Base-by-base conservation (phyloP, 2,113 vertebrate species). In the Hippocampus abdominalis region DNA sequence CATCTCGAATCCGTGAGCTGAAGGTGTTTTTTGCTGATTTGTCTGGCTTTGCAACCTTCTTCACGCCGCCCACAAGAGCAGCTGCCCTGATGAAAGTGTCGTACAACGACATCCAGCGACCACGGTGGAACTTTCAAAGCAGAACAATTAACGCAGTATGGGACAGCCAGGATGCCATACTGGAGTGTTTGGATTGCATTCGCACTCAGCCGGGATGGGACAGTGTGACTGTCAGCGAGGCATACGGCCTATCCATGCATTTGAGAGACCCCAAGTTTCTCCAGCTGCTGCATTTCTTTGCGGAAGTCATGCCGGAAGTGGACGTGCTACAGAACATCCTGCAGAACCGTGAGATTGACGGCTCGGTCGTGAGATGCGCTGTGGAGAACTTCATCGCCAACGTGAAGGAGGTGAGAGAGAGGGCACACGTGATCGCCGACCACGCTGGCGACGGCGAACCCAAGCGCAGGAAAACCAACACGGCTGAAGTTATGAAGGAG, bases 261-360 rank as follows among this genome's bases (percentile, higher is more conserved):
- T 46, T 64, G 23, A 64, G 21, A 46, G 63, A 64, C 12, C 63
- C 63, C 12, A 64, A 8, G 12, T 64, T 64, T 44, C 63, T 64
- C 13, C 63, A 64, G 15, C 42, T 64, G 6, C 23, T 64, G 40
- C 63, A 64, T 64, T 64, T 64, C n/a, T 64, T 64, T 8, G 63
- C 63, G 13, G 63, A 64, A 64, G 63, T 64, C 63, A 64, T 64
- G 63, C 63, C 63, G 3, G 63, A 64, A 64, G 63, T 64, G 42
- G 63, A 64, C 9, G 63, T 64, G 10, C 42, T 64, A 8, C 63
- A 64, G 23, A 64, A 64, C 42, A 64, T 64, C 8, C 40, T 64
- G 13, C 63, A 64, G 63, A 64, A 64, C 42, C 63, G 42, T 8
- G 63, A 64, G 63, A 64, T 64, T 16, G 63, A 64, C 8, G 40